Evolutionary conservation across 1,140 invertebrate species (phyloP).

Genomic region (Danaus plexippus): DNA sequence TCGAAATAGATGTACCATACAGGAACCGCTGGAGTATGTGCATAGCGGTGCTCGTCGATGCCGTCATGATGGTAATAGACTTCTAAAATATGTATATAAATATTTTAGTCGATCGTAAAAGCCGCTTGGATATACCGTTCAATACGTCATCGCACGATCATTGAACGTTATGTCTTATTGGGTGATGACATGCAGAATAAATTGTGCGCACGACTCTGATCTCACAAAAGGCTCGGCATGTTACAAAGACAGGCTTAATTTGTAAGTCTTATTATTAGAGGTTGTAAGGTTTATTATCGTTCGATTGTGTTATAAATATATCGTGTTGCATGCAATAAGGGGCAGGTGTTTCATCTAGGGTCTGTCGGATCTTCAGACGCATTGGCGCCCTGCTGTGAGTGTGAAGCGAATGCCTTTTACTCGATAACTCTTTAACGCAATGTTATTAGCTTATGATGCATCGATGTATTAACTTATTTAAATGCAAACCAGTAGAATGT

Average conservation of each 20-base stretch:
- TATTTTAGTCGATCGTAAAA: slow-evolving; percentile 46
- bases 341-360: slow-evolving; percentile 44
- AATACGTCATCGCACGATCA: slow-evolving; percentile 22
- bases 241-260: slow-evolving; percentile 25
- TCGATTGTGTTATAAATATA: slow-evolving; percentile 34
- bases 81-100: slow-evolving; percentile 56
- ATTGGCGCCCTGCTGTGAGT: slow-evolving; percentile 45
- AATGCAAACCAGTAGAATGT: slow-evolving; percentile 58
- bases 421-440: slow-evolving; percentile 51
- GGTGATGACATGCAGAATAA: slow-evolving; percentile 49
- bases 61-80: slow-evolving; percentile 39
- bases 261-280: slow-evolving; percentile 21
- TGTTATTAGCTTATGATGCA: slow-evolving; percentile 47
- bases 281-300: slow-evolving; percentile 26
- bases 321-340: slow-evolving; percentile 45
- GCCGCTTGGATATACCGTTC: slow-evolving; percentile 28
- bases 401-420: slow-evolving; percentile 45
- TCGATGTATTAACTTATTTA: slow-evolving; percentile 62
- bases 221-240: slow-evolving; percentile 22
- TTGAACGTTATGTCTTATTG: slow-evolving; percentile 37
- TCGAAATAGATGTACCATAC: slow-evolving; percentile 36
- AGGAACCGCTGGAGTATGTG: slow-evolving; percentile 44
- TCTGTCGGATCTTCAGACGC: slow-evolving; percentile 44
- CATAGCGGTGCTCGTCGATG: slow-evolving; percentile 34
- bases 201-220: slow-evolving; percentile 33